Evolutionary conservation across 2,113 vertebrate species (phyloP), one percentile per base, ranked within the genome.

Genomic region (Meleagris gallopavo): DNA sequence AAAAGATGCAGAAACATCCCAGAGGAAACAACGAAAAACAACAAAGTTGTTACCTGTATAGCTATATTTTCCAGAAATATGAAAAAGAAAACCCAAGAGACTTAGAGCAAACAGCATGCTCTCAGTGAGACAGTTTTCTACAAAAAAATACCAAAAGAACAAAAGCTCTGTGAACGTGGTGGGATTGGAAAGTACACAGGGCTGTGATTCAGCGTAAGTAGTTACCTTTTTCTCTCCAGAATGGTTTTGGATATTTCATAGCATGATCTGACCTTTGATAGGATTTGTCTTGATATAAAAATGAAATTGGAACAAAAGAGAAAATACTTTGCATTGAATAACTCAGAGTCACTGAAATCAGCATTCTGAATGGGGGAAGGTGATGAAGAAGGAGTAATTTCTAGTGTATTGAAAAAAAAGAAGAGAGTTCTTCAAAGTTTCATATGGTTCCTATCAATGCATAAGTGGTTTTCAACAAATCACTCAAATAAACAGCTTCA

Each of bases 21-120:
- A 83, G 45, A 95, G 79, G 89, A 97, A 94, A 96, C 73, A 29
- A 89, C 89, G 69, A 90, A 95, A 96, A 97, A 90, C 89, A 96
- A 92, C 80, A 77, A 90, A 74, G 66, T 62, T 6, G 6, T 50
- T 92, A 75, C 50, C 22, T 75, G 16, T 88, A 64, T 54, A 85
- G 34, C 46, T 90, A 24, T 70, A 24, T 83, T 78, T 93, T 86
- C 36, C 30, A 74, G 4, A 9, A 73, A 92, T 66, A 90, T 76
- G 38, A 90, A 69, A 73, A 29, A 76, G 54, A 88, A 95, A 90
- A 32, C 58, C 29, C 8, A 9, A n/a, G 20, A 27, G n/a, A 61
- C 15, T 48, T 36, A 34, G 66, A 93, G 76, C 14, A 93, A 83
- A 50, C 22, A 73, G 58, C 40, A 27, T n/a, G 10, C 32, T 38